A percentile compares a stretch with the other conserved stretches of the same genome.
Conservation (phyloP, 2,888 invertebrate genomes). For the Hecatera dysodea region DNA sequence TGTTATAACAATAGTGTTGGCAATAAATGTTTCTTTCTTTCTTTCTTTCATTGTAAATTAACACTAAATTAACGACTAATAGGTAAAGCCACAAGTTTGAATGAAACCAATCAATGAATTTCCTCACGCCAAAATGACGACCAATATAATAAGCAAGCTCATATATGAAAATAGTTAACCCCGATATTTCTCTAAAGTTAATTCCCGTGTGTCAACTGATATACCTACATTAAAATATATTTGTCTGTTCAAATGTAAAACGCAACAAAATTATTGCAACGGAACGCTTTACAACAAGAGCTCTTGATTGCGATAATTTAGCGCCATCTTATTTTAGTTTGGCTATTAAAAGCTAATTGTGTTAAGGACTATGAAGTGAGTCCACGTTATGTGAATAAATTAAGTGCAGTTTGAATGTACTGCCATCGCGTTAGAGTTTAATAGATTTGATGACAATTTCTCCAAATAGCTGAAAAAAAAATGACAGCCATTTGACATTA, state of each 20-base stretch:
- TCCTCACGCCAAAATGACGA: conserved; percentile 29
- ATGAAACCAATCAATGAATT: conserved; percentile 52
- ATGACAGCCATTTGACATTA: conserved; percentile 29
- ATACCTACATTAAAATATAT: conserved; percentile 66
- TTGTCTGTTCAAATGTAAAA: conserved; percentile 65
- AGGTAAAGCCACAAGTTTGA: conserved; percentile 36
- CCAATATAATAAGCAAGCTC: conserved; percentile 42
- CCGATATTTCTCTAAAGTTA: conserved; percentile 58
- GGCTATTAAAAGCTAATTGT: conserved; percentile 84
- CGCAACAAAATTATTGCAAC: conserved; percentile 69
- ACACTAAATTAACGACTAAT: conserved; percentile 1
- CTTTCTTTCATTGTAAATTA: conserved; percentile 4
- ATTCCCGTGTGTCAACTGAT: conserved; percentile 65
- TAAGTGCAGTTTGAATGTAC: conserved; percentile 44
- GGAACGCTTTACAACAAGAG: conserved; percentile 70
- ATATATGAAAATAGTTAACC: conserved; percentile 65
- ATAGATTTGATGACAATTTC: conserved; percentile 29
- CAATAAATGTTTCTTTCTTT: too few species aligned
- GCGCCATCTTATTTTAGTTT: conserved; percentile 81
- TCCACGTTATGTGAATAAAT: conserved; percentile 63
- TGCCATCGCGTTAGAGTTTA: conserved; percentile 30
- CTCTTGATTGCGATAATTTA: conserved; percentile 83
- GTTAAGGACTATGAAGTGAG: conserved; percentile 77
- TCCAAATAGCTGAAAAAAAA: conserved; percentile 10
- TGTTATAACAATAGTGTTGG: too few species aligned